These are phyloP conservation scores for Stenoptilia bipunctidactyla DNA, from an alignment of 2,888 invertebrate genomes.

Conservation along the genomic window DNA sequence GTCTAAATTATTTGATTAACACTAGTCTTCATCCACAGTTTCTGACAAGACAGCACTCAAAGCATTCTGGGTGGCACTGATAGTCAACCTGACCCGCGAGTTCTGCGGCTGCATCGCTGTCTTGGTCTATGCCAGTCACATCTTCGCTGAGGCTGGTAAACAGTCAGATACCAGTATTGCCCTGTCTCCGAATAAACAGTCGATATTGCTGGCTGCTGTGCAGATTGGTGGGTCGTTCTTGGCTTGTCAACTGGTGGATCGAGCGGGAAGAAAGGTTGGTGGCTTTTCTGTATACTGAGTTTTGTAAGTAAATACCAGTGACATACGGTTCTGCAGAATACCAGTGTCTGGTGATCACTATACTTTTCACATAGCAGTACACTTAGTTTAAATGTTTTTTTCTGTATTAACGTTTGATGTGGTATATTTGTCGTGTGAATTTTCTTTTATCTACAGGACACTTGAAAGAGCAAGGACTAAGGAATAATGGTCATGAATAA, in stretches of 20 bases:
- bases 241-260: constrained; percentile 56
- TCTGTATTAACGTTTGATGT: too few relatives aligned
- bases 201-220: constrained; percentile 50
- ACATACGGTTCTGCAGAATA: too few relatives aligned
- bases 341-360: too few relatives aligned
- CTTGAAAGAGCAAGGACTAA: too few relatives aligned
- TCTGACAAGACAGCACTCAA: constrained; percentile 47
- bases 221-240: constrained; percentile 56
- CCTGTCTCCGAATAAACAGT: constrained; percentile 53
- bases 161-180: constrained; percentile 35
- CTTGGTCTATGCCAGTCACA: constrained; percentile 56
- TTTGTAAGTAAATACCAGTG: too few relatives aligned
- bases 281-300: too few relatives aligned
- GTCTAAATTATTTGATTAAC: too few relatives aligned
- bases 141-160: constrained; percentile 46
- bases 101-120: constrained; percentile 63
- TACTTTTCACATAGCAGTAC: too few relatives aligned
- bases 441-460: too few relatives aligned
- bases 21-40: constrained; percentile 29
- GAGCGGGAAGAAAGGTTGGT: constrained; percentile 50
- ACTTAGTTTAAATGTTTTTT: too few relatives aligned
- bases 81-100: constrained; percentile 52
- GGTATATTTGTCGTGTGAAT: too few relatives aligned
- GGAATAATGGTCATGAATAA: too few relatives aligned
- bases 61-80: constrained; percentile 58